These are phyloP conservation scores for Dunckerocampus dactyliophorus DNA, from an alignment of 2,113 vertebrate genomes.

Conservation along the genomic window DNA sequence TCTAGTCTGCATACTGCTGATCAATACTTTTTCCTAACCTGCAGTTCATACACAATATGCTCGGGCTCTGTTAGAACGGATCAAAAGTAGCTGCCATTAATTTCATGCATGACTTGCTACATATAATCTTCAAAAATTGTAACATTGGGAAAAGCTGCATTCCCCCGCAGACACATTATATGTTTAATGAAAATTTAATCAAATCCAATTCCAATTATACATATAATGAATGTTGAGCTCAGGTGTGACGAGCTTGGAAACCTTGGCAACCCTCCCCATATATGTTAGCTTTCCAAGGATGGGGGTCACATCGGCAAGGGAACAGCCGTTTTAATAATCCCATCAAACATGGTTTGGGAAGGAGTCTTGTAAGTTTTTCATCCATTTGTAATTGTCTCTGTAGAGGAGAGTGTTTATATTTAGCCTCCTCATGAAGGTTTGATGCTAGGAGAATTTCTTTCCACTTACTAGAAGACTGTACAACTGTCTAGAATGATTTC, in stretches of 20 bases:
- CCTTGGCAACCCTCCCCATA: conserved; percentile 42
- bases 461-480: conserved; percentile 8
- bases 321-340: conserved; percentile 38
- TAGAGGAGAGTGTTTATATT: conserved; percentile 51
- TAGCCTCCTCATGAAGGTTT: conserved; percentile 38
- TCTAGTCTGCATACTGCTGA: conserved; percentile 11
- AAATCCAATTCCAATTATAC: conserved; percentile 65
- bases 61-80: conserved; percentile 3
- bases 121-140: conserved; percentile 30
- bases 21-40: conserved; percentile 11
- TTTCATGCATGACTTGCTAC: conserved; percentile 50
- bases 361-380: conserved; percentile 33
- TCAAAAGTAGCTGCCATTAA: conserved; percentile 31
- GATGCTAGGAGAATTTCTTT: conserved; percentile 32
- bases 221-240: conserved; percentile 57
- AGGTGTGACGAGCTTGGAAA: conserved; percentile 48
- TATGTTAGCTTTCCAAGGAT: conserved; percentile 56
- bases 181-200: conserved; percentile 61
- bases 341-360: conserved; percentile 40
- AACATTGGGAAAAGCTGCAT: conserved; percentile 14
- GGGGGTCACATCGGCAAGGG: conserved; percentile 42
- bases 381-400: conserved; percentile 43
- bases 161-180: conserved; percentile 36
- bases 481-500: conserved; percentile 20
- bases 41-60: background rate